Conservation (phyloP, 2,797 vertebrate genomes). For the Hyperoplus lanceolatus region DNA sequence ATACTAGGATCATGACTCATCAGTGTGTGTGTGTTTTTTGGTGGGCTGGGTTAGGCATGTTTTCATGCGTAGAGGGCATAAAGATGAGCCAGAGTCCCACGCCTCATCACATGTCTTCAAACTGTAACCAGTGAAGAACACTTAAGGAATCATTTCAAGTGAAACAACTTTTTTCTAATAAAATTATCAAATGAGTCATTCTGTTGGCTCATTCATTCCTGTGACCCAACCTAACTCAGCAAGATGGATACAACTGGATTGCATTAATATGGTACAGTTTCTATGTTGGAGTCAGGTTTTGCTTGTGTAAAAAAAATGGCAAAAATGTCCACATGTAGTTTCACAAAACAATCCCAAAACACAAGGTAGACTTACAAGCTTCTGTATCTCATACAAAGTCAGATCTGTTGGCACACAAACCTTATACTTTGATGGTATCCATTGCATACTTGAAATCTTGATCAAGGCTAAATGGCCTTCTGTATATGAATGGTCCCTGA, state of each 20-base stretch:
- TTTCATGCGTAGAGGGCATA: slow-evolving; percentile 12
- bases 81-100: slow-evolving; percentile 13
- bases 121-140: slow-evolving; percentile 4
- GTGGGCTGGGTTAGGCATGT: slow-evolving; percentile 29
- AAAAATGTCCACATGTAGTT: neutral
- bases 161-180: neutral
- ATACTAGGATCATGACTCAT: slow-evolving; percentile 33
- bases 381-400: too few relatives aligned
- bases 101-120: slow-evolving; percentile 8
- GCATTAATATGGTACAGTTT: neutral
- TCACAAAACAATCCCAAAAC: neutral
- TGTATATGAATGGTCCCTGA: neutral
- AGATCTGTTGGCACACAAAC: neutral
- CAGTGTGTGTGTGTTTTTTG: slow-evolving; percentile 16
- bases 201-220: neutral
- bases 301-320: neutral
- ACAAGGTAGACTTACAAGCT: neutral
- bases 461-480: neutral
- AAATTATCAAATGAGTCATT: slow-evolving; percentile 12
- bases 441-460: neutral
- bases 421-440: neutral
- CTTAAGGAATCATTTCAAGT: neutral
- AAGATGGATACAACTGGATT: neutral
- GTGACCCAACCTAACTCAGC: neutral
- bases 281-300: neutral